These are phyloP conservation scores for Chaetophractus vellerosus DNA, from an alignment of 2,797 vertebrate species.

Conservation along the genomic window DNA sequence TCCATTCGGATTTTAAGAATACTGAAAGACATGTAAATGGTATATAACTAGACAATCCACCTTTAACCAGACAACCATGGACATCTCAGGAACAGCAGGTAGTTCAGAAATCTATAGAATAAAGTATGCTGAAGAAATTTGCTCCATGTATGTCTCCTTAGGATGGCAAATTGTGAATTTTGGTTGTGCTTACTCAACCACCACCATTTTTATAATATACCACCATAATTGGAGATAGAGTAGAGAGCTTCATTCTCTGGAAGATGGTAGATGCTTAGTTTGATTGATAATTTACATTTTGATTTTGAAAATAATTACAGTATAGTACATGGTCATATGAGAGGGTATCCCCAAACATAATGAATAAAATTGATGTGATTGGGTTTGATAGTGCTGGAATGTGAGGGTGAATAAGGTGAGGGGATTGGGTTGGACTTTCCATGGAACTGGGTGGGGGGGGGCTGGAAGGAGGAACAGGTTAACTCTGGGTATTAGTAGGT, in stretches of 20 bases:
- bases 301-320: background rate
- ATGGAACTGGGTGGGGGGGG: no score
- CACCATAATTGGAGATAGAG: conserved; percentile 56
- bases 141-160: conserved; percentile 78
- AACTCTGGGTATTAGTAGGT: no score
- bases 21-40: conserved; percentile 83
- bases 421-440: no score
- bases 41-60: conserved; percentile 82
- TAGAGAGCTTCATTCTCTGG: conserved; percentile 26
- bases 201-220: conserved; percentile 60
- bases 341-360: background rate
- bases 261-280: conserved; percentile 69
- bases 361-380: background rate
- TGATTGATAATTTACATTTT: conserved; percentile 3
- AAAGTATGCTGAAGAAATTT: conserved; percentile 80
- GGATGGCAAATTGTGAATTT: conserved; percentile 26
- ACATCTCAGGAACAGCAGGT: conserved; percentile 80
- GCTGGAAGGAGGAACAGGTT: no score
- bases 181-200: background rate
- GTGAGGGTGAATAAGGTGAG: no score
- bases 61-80: conserved; percentile 82
- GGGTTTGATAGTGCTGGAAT: no score
- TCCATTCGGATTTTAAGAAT: conserved; percentile 80
- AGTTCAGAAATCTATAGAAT: conserved; percentile 84
- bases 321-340: conserved; percentile 28